These are phyloP conservation scores for Ochropleura plecta DNA, from an alignment of 2,888 invertebrate genomes.

Conservation along the genomic window DNA sequence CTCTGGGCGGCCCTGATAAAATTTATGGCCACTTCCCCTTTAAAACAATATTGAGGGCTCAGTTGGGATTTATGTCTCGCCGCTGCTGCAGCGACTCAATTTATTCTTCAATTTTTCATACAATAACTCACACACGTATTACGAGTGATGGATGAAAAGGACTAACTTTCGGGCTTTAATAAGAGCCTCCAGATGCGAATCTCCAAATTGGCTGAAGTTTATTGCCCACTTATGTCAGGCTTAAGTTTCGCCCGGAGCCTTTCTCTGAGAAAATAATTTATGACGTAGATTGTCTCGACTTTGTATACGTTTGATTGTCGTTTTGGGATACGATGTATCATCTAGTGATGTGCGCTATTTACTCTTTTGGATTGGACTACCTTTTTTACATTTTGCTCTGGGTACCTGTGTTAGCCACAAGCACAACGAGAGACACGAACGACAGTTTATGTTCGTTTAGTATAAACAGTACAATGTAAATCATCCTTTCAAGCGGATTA, in stretches of 20 bases:
- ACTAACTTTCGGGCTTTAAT: slow-evolving; percentile 91
- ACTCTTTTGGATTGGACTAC: slow-evolving; percentile 2
- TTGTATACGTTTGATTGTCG: slow-evolving; percentile 86
- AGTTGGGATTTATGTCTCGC: slow-evolving; percentile 91
- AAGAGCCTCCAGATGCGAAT: slow-evolving; percentile 91
- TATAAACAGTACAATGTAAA: slow-evolving; percentile 8
- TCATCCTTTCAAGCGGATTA: not conserved
- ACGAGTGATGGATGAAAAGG: slow-evolving; percentile 91
- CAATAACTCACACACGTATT: slow-evolving; percentile 91
- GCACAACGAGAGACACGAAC: too few species aligned
- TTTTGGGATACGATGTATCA: slow-evolving; percentile 73
- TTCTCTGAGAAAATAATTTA: slow-evolving; percentile 89
- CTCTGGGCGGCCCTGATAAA: slow-evolving; percentile 89
- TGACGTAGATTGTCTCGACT: slow-evolving; percentile 88
- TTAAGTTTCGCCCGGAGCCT: slow-evolving; percentile 90
- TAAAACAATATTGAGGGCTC: slow-evolving; percentile 91
- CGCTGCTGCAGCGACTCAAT: slow-evolving; percentile 91
- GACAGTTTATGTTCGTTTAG: not conserved
- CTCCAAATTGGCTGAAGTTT: slow-evolving; percentile 91
- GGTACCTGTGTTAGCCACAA: too few species aligned
- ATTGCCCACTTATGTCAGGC: slow-evolving; percentile 91
- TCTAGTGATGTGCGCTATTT: slow-evolving; percentile 52
- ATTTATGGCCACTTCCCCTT: slow-evolving; percentile 91
- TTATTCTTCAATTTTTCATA: slow-evolving; percentile 91
- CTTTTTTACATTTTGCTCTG: not conserved